Evolutionary conservation across 2,113 vertebrate genomes (phyloP).

Genomic region (Casuarius casuarius): DNA sequence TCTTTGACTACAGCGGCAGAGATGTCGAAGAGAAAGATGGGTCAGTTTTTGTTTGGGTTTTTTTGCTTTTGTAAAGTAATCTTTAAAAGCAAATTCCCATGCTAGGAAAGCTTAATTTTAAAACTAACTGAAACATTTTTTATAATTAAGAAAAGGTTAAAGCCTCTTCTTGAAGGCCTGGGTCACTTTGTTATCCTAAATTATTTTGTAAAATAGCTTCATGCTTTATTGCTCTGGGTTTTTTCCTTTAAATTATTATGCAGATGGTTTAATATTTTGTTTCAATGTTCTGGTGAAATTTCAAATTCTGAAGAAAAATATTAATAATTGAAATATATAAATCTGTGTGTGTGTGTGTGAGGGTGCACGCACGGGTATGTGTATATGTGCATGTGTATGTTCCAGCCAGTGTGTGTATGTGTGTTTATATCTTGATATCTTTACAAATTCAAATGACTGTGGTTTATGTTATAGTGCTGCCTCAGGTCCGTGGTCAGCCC

Average conservation of each 20-base stretch:
- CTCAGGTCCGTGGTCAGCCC: background rate
- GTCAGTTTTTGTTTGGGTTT: slow-evolving; percentile 75
- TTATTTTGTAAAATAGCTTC: background rate
- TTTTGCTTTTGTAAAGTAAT: background rate
- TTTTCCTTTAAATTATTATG: background rate
- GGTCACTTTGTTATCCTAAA: background rate
- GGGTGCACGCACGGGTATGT: background rate
- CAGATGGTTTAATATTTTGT: background rate
- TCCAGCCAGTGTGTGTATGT: accelerated
- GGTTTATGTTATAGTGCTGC: background rate
- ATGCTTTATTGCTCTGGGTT: background rate
- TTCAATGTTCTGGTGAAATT: background rate
- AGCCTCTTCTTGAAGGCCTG: background rate
- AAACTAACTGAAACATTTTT: background rate
- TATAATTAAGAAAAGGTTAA: background rate
- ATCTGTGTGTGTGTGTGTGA: background rate
- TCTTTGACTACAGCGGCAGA: slow-evolving; percentile 94
- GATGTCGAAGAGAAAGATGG: slow-evolving; percentile 95
- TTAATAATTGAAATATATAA: background rate
- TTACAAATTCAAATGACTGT: background rate
- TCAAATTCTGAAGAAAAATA: background rate
- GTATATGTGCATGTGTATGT: background rate
- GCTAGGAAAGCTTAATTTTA: background rate
- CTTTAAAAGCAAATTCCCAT: background rate
- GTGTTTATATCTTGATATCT: background rate